Base-by-base conservation (phyloP, 2,113 vertebrate genomes). In the Passer domesticus region DNA sequence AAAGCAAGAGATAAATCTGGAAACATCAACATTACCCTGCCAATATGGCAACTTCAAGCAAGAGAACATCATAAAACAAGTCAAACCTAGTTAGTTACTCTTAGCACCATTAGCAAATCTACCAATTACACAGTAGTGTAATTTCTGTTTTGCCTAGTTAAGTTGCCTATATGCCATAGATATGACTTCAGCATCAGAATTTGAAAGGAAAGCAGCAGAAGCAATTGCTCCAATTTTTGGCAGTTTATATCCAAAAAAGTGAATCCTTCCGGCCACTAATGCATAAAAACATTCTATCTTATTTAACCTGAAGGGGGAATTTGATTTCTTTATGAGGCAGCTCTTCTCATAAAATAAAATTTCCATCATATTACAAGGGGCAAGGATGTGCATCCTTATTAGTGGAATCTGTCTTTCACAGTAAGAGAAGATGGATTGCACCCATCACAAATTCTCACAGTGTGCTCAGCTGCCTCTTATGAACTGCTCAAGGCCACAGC, bases 1-100 rank as follows among this genome's bases (percentile, higher is more conserved):
- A 96, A 98, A 96, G 90, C 97, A 94, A 92, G 92, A 95, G 94
- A 92, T 94, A 92, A 94, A 97, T 91, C 90, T 95, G 87, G 89
- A 89, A 95, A 95, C 92, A 94, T 76, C 91, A 91, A 69, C 94
- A 69, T 89, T 89, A 83, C 62, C 68, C 92, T 96, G 91, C 91
- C 24, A 24, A 89, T 21, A 70, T 46, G 81, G 89, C 79, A 95
- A 92, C 55, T 86, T 91, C 83, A 95, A 95, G 87, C 82, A 91
- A 94, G 92, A 95, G 81, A 95, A 92, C 69, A 64, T 75, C 73
- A 91, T 92, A 91, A 96, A 92, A 59, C 59, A 94, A 94, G 79
- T 43, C 0, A 0, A 95, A 91, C 92, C 90, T 94, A 93, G 59
- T 84, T 94, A 94, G 53, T 84, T 78, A 35, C 93, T 64, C 23